These are phyloP conservation scores for Rafetus swinhoei DNA, from an alignment of 2,113 vertebrate species.

Conservation along the genomic window DNA sequence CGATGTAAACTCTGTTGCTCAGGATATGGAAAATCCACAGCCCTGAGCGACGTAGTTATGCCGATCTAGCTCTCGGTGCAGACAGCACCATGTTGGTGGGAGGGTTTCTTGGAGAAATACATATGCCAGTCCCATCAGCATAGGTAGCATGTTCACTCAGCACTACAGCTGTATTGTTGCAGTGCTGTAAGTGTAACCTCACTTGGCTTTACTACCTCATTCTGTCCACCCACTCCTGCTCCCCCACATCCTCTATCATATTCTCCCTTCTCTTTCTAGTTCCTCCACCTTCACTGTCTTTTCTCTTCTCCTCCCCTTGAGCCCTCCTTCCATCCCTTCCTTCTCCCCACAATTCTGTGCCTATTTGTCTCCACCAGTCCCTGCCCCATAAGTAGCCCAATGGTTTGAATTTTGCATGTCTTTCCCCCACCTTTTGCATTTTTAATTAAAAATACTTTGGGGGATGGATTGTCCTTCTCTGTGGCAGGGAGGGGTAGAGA, in stretches of 20 bases:
- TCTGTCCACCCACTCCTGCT: not conserved
- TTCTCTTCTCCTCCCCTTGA: not conserved
- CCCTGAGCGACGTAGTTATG: not conserved
- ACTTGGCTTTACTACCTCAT: not conserved
- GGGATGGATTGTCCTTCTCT: not conserved
- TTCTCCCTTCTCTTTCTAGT: not conserved
- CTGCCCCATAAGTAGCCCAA: not conserved
- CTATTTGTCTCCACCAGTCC: not conserved
- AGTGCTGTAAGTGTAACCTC: not conserved
- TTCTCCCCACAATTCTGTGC: rapidly evolving
- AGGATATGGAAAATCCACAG: no score
- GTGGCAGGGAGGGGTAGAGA: no score
- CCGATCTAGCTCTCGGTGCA: not conserved
- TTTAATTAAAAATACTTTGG: not conserved
- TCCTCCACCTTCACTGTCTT: not conserved
- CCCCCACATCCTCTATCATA: not conserved
- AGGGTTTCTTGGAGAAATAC: not conserved
- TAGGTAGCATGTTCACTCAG: not conserved
- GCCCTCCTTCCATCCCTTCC: not conserved
- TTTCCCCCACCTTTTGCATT: rapidly evolving
- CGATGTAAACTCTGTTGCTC: no score
- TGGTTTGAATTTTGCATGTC: not conserved
- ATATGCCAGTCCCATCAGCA: no score
- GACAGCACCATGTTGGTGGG: not conserved
- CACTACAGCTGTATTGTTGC: not conserved